phyloP scores from a whole-genome alignment of 2,797 vertebrate genomes.

The Urocyon cinereoargenteus region DNA sequence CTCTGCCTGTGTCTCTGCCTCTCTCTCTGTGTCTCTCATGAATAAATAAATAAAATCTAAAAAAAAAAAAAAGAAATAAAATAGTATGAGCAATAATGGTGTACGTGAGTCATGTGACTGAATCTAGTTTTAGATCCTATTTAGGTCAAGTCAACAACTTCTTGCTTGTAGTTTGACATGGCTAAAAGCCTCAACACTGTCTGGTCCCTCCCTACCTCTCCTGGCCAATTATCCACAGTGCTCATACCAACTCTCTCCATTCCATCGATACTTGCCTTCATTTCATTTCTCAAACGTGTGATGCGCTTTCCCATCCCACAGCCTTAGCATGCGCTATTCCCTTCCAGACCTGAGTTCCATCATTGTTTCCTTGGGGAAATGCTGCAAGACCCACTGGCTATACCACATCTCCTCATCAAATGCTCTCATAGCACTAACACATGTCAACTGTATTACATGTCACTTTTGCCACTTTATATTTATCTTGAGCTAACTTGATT shows the following conservation, averaged over 20 bases:
- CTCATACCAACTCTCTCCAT: accelerated
- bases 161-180: neutral
- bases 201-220: neutral
- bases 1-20: too few relatives aligned
- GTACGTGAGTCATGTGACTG: neutral
- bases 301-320: neutral
- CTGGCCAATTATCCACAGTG: neutral
- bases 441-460: neutral
- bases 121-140: neutral
- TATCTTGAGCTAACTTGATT: neutral
- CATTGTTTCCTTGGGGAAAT: neutral
- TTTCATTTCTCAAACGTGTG: neutral
- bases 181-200: neutral
- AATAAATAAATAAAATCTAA: too few relatives aligned
- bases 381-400: neutral
- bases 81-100: neutral
- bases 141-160: neutral
- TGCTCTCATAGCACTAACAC: neutral
- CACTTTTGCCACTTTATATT: neutral
- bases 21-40: too few relatives aligned
- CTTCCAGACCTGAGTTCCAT: neutral
- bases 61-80: neutral
- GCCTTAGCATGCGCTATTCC: accelerated
- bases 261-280: neutral
- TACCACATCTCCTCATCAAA: neutral